Percentiles rank a stretch among this genome's conserved stretches.
Conservation (phyloP, 37 sponge, comb jelly and placozoan genomes). For the Halichondria panicea region DNA sequence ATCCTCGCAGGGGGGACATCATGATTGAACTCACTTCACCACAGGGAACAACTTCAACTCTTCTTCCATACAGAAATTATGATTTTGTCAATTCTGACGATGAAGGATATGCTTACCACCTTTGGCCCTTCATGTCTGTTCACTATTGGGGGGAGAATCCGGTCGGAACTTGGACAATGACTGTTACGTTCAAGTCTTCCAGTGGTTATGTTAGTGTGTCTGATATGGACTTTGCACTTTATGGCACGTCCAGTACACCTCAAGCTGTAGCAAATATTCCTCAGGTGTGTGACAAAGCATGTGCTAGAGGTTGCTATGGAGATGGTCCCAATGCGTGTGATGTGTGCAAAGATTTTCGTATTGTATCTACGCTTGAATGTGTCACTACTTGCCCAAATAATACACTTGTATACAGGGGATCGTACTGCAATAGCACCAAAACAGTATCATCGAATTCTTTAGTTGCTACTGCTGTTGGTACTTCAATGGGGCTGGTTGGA, state of each 20-base stretch:
- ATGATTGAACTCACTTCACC: slow-evolving; percentile 74
- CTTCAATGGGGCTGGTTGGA: too few relatives aligned
- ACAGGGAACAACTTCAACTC: slow-evolving; percentile 63
- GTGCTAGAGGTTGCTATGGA: slow-evolving; percentile 56
- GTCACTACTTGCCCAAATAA: slow-evolving; percentile 43
- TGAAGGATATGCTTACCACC: slow-evolving; percentile 50
- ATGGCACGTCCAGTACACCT: slow-evolving; percentile 42
- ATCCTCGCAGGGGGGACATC: slow-evolving; percentile 67
- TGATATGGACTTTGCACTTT: slow-evolving; percentile 12
- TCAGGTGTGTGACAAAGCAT: slow-evolving; percentile 29
- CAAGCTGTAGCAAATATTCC: slow-evolving; percentile 50
- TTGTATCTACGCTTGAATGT: slow-evolving; percentile 32
- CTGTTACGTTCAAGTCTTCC: slow-evolving; percentile 1
- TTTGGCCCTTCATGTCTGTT: slow-evolving; percentile 83
- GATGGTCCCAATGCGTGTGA: slow-evolving; percentile 29
- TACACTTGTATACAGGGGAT: too few relatives aligned
- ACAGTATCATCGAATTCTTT: too few relatives aligned
- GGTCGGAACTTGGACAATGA: slow-evolving; percentile 61
- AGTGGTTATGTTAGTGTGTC: slow-evolving; percentile 26
- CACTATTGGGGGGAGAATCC: slow-evolving; percentile 80
- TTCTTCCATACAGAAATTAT: slow-evolving; percentile 55
- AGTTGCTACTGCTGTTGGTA: too few relatives aligned
- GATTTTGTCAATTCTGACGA: slow-evolving; percentile 52
- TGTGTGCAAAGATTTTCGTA: slow-evolving; percentile 19
- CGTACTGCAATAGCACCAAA: too few relatives aligned